Percentiles rank a stretch among this genome's conserved stretches.
Evolutionary conservation across 2,797 vertebrate species (phyloP).

Genomic region (Microctenopoma stevenorrisi): DNA sequence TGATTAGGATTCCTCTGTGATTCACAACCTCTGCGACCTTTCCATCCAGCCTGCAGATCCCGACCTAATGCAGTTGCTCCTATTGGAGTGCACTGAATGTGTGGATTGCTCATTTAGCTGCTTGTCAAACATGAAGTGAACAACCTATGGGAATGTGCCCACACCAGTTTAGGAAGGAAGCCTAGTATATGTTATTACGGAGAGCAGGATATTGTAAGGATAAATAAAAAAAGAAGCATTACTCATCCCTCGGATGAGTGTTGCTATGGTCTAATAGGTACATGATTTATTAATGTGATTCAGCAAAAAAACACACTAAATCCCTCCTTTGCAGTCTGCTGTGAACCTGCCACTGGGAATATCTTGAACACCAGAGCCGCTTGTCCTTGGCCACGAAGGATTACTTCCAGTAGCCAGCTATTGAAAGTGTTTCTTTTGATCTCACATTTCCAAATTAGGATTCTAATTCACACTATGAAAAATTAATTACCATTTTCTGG

Average conservation of each 20-base stretch:
- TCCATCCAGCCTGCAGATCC: constrained; percentile 61
- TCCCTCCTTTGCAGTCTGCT: constrained; percentile 56
- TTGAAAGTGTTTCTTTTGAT: constrained; percentile 89
- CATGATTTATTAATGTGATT: constrained; percentile 66
- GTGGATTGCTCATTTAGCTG: constrained; percentile 51
- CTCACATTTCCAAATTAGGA: constrained; percentile 90
- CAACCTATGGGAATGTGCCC: constrained; percentile 23
- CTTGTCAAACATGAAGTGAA: constrained; percentile 37
- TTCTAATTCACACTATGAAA: constrained; percentile 91
- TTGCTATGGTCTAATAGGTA: constrained; percentile 48
- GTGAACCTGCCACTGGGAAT: constrained; percentile 63
- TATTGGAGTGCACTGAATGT: constrained; percentile 31
- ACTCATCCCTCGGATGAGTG: constrained; percentile 41
- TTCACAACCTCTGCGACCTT: constrained; percentile 70
- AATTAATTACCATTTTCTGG: constrained; percentile 88
- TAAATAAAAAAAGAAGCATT: constrained; percentile 27
- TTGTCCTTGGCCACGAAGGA: constrained; percentile 76
- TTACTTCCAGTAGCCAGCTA: constrained; percentile 81
- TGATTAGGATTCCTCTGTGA: constrained; percentile 79
- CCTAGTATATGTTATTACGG: constrained; percentile 1
- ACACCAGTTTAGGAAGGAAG: constrained; percentile 4
- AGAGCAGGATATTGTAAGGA: constrained; percentile 3
- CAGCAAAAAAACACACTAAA: constrained; percentile 42
- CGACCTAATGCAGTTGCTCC: constrained; percentile 44
- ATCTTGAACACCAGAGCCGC: constrained; percentile 58